Conservation (phyloP, 2,113 vertebrate species). For the Malurus elegans region DNA sequence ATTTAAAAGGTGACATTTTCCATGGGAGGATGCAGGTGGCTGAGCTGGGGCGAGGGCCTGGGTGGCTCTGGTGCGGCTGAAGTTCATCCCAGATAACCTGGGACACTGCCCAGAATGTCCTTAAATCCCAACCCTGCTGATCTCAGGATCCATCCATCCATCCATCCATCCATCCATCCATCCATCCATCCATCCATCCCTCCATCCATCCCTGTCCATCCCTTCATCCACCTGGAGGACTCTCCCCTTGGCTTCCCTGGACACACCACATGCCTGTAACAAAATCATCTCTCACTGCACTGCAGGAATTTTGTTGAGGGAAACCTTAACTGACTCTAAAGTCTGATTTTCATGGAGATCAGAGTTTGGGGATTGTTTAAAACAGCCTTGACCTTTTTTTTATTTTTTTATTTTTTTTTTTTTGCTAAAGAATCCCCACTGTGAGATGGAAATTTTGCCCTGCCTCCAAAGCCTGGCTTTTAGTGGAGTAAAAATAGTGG, state of each 20-base stretch:
- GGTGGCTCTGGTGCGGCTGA: not conserved
- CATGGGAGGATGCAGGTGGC: not conserved
- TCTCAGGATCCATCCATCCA: not conserved
- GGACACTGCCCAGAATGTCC: not conserved
- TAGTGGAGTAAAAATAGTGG: not conserved
- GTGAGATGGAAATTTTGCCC: not conserved
- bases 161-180: not conserved
- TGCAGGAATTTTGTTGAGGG: not conserved
- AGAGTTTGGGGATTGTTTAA: not conserved
- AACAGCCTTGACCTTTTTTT: not conserved
- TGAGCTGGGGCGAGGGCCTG: not conserved
- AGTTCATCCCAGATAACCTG: not conserved
- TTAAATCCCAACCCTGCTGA: not conserved
- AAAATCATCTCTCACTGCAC: not conserved
- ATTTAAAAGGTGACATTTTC: not conserved
- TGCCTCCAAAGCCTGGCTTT: not conserved
- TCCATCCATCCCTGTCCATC: not conserved
- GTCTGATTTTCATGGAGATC: not conserved
- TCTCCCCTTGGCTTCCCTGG: not conserved
- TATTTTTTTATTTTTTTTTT: not conserved
- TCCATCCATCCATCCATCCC: not conserved
- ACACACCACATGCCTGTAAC: not conserved
- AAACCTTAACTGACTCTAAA: not conserved
- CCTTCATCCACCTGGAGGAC: no score
- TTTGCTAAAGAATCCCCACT: not conserved